Base-by-base conservation (phyloP, 2,797 vertebrate genomes). In the Podarcis siculus region DNA sequence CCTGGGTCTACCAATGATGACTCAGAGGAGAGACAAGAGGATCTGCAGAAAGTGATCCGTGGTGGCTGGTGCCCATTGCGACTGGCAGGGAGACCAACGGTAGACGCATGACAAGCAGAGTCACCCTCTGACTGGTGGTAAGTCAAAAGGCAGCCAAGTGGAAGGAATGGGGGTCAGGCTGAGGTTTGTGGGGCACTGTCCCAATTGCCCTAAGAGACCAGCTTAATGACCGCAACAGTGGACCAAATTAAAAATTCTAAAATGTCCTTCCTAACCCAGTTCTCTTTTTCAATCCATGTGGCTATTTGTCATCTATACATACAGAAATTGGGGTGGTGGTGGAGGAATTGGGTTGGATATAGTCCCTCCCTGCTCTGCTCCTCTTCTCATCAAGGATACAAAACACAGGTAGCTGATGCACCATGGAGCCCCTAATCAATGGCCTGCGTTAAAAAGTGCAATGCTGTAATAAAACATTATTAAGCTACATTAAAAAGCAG, bases 381-480 rank as follows among this genome's bases (percentile, higher is more conserved):
- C 27, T 67, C 19, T 42, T n/a, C 12, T 79, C 32, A 42, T 10
- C 6, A 61, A 61, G 45, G 17, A 35, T 61, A n/a, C 27, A 78
- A 35, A 55, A 76, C 49, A 61, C 77, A 89, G 42, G 58, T 73
- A 45, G 27, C 25, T 7, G 39, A 67, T 67, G 83, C 39, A 76
- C 42, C 8, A 75, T 67, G 61, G 61, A 80, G n/a, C 61, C 55
- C 45, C 61, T 66, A 55, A 42, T 42, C 8, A 42, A 39, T 67
- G 39, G 78, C 39, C 77, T 76, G 21, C 55, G 61, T n/a, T 86
- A 69, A 85, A 85, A 75, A 87, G 19, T 76, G 55, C 37, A 82
- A 42, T 75, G 77, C 58, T 87, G 19, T 8, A 25, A 25, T 77
- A 89, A 49, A 35, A 89, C 5, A n/a, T 78, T 82, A n/a, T 66